Evolutionary conservation across 2,797 vertebrate genomes (phyloP).

Genomic region (Epinephelus coioides): DNA sequence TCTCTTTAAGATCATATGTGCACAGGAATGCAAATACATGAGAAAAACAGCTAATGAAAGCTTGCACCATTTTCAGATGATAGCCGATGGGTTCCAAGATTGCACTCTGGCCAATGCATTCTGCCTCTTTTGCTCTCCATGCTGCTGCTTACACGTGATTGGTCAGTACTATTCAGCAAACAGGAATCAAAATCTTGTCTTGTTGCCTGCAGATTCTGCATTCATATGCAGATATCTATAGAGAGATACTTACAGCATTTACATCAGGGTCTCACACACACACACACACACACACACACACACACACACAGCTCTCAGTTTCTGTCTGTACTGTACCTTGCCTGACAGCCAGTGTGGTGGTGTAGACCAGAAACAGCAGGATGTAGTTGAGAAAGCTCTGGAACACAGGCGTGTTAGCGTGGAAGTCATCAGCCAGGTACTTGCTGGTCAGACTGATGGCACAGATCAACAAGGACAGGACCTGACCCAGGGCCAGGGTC

Average conservation of each 20-base stretch:
- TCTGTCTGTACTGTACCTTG: conserved; percentile 90
- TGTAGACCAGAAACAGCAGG: conserved; percentile 96
- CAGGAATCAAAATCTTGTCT: no score
- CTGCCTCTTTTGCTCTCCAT: no score
- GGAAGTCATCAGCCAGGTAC: conserved; percentile 95
- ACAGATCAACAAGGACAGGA: conserved; percentile 94
- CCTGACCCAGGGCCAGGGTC: conserved; percentile 93
- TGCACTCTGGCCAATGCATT: no score
- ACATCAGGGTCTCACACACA: neutral
- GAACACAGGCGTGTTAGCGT: conserved; percentile 96
- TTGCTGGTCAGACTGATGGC: conserved; percentile 95
- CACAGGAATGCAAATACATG: no score
- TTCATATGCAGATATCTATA: no score
- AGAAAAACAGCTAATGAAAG: no score
- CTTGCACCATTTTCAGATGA: no score
- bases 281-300: neutral
- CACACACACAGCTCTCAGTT: neutral
- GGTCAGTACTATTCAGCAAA: no score
- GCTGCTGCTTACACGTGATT: no score
- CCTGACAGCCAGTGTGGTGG: conserved; percentile 94
- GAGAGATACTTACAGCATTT: neutral
- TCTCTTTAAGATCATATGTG: no score
- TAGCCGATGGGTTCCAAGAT: no score
- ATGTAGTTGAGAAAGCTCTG: conserved; percentile 98
- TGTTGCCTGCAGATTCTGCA: no score